phyloP scores from a whole-genome alignment of 2,113 vertebrate genomes.

The Equus quagga region DNA sequence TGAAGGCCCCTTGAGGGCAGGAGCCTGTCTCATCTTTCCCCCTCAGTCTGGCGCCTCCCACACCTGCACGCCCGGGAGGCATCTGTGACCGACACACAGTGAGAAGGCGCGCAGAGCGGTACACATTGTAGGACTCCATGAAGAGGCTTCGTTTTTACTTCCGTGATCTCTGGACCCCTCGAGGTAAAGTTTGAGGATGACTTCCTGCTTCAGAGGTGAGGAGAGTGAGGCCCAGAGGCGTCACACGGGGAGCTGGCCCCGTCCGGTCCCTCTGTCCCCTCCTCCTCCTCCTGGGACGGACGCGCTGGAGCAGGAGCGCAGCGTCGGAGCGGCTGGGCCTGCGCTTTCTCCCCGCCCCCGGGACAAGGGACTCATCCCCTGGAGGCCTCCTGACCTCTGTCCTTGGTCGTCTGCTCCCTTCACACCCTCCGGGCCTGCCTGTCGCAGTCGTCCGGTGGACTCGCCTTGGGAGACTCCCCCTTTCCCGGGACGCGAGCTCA shows the following conservation, averaged over 20 bases:
- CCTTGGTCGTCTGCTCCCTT: background rate
- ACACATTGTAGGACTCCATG: too few species aligned
- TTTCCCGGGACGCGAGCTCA: background rate
- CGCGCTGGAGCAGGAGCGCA: too few species aligned
- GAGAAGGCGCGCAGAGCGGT: too few species aligned
- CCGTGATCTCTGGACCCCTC: background rate
- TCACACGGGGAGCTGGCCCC: background rate
- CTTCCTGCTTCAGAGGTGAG: background rate
- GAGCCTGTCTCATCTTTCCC: background rate
- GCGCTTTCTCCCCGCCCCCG: too few species aligned
- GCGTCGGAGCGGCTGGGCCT: too few species aligned
- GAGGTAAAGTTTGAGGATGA: background rate
- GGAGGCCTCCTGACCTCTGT: too few species aligned
- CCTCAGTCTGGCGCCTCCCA: background rate
- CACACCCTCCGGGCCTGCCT: background rate
- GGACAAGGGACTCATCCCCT: background rate
- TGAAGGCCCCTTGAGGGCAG: background rate
- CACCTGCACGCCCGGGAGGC: fast-evolving
- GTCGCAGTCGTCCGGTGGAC: background rate
- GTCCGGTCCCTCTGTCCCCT: fast-evolving
- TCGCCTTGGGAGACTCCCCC: background rate
- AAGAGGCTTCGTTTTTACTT: background rate
- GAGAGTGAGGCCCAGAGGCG: background rate
- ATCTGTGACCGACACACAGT: background rate
- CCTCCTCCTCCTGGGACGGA: too few species aligned